Evolutionary conservation across 2,888 invertebrate genomes (phyloP).

Genomic region (Clepsis dumicolana): DNA sequence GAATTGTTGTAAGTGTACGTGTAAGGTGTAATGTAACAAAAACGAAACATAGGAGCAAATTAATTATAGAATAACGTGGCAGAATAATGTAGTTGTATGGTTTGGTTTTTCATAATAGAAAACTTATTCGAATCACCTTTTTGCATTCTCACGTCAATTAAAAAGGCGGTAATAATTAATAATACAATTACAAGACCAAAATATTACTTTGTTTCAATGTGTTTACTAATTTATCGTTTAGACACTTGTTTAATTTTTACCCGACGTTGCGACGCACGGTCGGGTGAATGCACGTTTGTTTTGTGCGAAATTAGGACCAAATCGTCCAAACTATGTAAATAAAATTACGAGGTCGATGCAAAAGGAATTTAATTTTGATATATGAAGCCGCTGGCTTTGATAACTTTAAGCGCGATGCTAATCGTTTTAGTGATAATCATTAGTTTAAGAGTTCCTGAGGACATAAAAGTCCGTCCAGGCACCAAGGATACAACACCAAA

Average conservation of each 20-base stretch:
- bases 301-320: conserved; percentile 37
- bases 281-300: conserved; percentile 14
- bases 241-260: conserved; percentile 35
- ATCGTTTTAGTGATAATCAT: conserved; percentile 38
- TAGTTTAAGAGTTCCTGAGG: conserved; percentile 80
- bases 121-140: not conserved
- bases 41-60: conserved; percentile 46
- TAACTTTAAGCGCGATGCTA: conserved; percentile 24
- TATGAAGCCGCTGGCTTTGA: conserved; percentile 35
- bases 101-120: not conserved
- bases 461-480: conserved; percentile 81
- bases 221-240: not conserved
- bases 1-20: conserved; percentile 5
- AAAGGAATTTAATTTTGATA: conserved; percentile 74
- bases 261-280: not conserved
- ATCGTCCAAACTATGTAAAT: conserved; percentile 51
- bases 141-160: not conserved
- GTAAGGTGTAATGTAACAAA: not conserved
- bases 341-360: conserved; percentile 68
- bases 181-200: not conserved
- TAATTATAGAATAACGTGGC: conserved; percentile 40
- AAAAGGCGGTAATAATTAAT: not conserved
- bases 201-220: not conserved
- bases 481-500: conserved; percentile 83
- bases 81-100: not conserved